Evolutionary conservation across 2,113 vertebrate genomes (phyloP).

Genomic region (Rhodinocichla rosea): DNA sequence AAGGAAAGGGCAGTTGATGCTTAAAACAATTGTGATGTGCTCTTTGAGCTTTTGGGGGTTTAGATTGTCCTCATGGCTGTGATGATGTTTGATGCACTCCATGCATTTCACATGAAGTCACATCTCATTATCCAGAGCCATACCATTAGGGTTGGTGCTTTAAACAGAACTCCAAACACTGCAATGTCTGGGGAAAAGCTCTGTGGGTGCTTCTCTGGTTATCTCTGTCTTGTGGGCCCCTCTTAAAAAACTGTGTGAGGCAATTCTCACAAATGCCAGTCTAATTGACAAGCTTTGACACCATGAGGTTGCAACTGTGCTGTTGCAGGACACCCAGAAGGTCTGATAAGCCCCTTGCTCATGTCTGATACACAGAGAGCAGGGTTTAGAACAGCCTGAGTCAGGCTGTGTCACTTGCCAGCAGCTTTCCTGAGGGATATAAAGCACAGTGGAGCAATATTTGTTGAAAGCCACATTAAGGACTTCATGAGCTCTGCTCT

Average conservation of each 20-base stretch:
- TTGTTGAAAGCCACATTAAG: not conserved
- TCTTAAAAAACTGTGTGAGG: not conserved
- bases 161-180: not conserved
- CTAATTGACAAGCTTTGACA: not conserved
- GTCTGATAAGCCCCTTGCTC: not conserved
- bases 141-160: not conserved
- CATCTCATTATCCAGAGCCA: not conserved
- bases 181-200: not conserved
- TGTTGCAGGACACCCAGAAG: not conserved
- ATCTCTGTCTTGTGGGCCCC: not conserved
- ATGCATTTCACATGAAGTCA: not conserved
- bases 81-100: not conserved
- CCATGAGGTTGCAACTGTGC: fast-evolving
- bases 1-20: not conserved
- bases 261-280: not conserved
- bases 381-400: not conserved
- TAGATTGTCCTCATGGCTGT: not conserved
- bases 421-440: not conserved
- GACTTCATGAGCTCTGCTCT: not conserved
- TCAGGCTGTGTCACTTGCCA: not conserved
- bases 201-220: not conserved
- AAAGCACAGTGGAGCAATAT: not conserved
- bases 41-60: not conserved
- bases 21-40: not conserved
- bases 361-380: not conserved